Evolutionary conservation across 2,888 invertebrate species (phyloP).

Genomic region (Tanytarsus gracilentus): DNA sequence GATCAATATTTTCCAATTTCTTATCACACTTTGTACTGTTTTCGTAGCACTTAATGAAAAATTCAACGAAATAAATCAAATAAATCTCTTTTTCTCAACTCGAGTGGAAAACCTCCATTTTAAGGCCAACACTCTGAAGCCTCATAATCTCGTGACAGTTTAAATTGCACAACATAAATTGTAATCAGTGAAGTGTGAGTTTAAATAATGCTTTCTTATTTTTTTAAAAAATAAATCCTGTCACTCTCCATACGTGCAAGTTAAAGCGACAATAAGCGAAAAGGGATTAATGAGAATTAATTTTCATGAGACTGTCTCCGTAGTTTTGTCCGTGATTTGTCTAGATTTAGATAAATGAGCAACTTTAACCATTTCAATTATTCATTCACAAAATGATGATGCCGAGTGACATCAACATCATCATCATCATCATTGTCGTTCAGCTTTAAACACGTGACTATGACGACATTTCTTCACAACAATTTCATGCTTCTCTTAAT

Average conservation of each 20-base stretch:
- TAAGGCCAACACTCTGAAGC: not conserved
- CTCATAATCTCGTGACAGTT: constrained; percentile 6
- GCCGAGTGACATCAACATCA: not conserved
- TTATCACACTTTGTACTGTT: not conserved
- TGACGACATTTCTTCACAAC: not conserved
- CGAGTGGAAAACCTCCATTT: constrained; percentile 3
- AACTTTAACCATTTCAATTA: constrained; percentile 11
- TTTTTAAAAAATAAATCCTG: not conserved
- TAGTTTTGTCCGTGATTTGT: constrained; percentile 6
- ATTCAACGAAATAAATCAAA: constrained; percentile 2
- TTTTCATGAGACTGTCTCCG: constrained; percentile 6
- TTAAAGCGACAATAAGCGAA: not conserved
- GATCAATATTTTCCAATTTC: not conserved
- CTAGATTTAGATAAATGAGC: constrained; percentile 2
- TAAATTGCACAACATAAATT: constrained; percentile 10
- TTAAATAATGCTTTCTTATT: not conserved
- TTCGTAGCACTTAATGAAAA: not conserved
- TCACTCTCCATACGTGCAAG: not conserved
- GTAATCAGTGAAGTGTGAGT: constrained; percentile 3
- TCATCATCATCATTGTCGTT: not conserved
- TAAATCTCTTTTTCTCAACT: not conserved
- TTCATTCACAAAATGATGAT: not conserved
- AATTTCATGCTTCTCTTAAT: constrained; percentile 1
- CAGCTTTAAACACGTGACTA: not conserved
- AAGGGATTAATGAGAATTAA: constrained; percentile 10